Evolutionary conservation across 2,888 invertebrate genomes (phyloP).

Genomic region (Xestia xanthographa): DNA sequence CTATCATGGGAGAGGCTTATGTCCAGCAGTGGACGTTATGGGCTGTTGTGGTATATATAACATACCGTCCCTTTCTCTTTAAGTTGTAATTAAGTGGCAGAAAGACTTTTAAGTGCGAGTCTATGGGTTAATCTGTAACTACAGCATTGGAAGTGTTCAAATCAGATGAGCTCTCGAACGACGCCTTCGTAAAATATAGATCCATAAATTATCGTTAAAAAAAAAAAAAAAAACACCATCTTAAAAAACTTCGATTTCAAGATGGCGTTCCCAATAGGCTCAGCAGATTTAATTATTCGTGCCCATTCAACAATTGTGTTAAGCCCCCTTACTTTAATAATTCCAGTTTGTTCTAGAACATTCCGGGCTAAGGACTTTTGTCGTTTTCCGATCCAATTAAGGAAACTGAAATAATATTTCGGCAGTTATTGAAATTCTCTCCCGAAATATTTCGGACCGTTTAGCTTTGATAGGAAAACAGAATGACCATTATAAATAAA

Average conservation of each 20-base stretch:
- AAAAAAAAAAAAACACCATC: constrained; percentile 6
- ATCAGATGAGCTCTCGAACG: not conserved
- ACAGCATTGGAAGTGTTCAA: not conserved
- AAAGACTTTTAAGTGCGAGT: not conserved
- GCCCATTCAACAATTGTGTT: constrained; percentile 44
- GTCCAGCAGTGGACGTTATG: no score
- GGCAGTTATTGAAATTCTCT: constrained; percentile 40
- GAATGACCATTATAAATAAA: not conserved
- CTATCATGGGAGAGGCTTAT: no score
- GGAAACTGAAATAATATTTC: constrained; percentile 53
- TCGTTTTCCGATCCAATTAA: constrained; percentile 59
- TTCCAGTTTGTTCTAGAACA: constrained; percentile 56
- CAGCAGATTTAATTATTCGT: constrained; percentile 54
- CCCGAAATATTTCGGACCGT: constrained; percentile 17
- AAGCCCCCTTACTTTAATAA: constrained; percentile 53
- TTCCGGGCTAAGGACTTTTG: constrained; percentile 43
- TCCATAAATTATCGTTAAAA: not conserved
- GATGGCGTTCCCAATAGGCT: constrained; percentile 35
- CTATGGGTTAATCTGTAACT: not conserved
- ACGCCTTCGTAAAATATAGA: not conserved
- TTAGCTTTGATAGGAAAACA: constrained; percentile 24
- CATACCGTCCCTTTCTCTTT: not conserved
- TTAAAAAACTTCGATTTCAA: constrained; percentile 34
- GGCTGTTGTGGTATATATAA: no score
- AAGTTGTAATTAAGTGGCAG: not conserved